phyloP scores from a whole-genome alignment of 2,797 vertebrate species.

The Thunnus albacares region DNA sequence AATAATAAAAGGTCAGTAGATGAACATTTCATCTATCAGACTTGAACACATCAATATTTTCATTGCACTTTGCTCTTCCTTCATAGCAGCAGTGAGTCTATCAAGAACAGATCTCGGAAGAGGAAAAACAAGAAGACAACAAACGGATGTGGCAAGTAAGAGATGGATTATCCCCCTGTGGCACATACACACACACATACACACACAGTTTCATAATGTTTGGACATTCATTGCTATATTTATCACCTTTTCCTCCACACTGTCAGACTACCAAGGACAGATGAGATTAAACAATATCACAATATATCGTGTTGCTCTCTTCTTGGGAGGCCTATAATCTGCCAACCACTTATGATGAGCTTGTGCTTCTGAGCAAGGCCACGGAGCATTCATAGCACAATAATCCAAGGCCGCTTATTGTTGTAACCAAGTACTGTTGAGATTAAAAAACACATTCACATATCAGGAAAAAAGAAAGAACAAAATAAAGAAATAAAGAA shows the following conservation, averaged over 20 bases:
- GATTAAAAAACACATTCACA: not conserved
- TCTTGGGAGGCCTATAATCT: slow-evolving; percentile 23
- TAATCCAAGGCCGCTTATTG: slow-evolving; percentile 23
- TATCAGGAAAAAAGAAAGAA: not conserved
- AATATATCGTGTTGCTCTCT: slow-evolving; percentile 30
- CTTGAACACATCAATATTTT: slow-evolving; percentile 32
- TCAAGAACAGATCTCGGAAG: slow-evolving; percentile 76
- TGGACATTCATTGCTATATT: slow-evolving; percentile 42
- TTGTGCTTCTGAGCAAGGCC: slow-evolving; percentile 16
- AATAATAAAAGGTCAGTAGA: slow-evolving; percentile 68
- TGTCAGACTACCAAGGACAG: slow-evolving; percentile 41
- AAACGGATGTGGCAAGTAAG: slow-evolving; percentile 88
- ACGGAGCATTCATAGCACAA: not conserved
- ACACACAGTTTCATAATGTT: slow-evolving; percentile 34
- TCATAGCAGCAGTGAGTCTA: slow-evolving; percentile 45
- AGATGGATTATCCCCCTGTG: slow-evolving; percentile 52
- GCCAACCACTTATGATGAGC: slow-evolving; percentile 12
- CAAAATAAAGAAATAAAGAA: not conserved
- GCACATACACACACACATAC: slow-evolving; percentile 22
- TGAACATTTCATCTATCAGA: slow-evolving; percentile 22
- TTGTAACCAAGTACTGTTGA: too few species aligned
- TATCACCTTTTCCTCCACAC: slow-evolving; percentile 27
- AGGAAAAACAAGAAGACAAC: slow-evolving; percentile 86
- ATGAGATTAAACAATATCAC: slow-evolving; percentile 43
- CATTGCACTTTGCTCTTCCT: slow-evolving; percentile 30